Base-by-base conservation (phyloP, 2,113 vertebrate species). In the Microcebus tavaratra region DNA sequence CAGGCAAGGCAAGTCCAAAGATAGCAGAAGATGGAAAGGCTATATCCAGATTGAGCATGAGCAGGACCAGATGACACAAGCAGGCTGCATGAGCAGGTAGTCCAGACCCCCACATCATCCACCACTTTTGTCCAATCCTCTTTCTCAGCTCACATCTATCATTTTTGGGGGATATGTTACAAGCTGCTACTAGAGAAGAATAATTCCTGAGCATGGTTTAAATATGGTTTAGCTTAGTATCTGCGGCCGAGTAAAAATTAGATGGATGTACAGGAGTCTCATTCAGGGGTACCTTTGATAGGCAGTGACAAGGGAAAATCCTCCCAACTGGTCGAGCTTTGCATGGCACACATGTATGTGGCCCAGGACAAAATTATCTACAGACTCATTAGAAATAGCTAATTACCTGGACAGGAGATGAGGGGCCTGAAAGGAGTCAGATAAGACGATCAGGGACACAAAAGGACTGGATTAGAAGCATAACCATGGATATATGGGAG, bases 311-410 rank as follows among this genome's bases (percentile, higher is more conserved):
- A 63, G 20, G 29, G 53, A 81, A 61, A 72, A 21, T 61, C 15
- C 17, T 95, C 21, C 39, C 18, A 65, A 31, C 70, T 55, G 25
- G 67, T 72, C 75, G 18, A 88, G 11, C 70, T 93, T 84, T 85
- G 53, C 13, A 45, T 0, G 11, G 12, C 20, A 0, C 9, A 68
- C 7, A 25, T 4, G 6, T 14, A 1, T 55, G 18, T 45, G 36
- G n/a, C 29, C 53, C 21, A 61, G 11, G 57, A 67, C n/a, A 48
- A 91, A 45, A 63, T 15, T 25, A 85, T 31, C 3, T 80, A 11
- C 21, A 48, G 48, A 50, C 39, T 87, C 4, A 7, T 20, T 9
- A 17, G 29, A 59, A 63, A 14, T 63, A 25, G 48, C 11, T 45
- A 68, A 53, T n/a, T 21, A 31, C 20, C 15, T 4, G 29, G 17